Percentiles rank a stretch among this genome's conserved stretches.
These are phyloP conservation scores for Bilobella aurantiaca DNA, from an alignment of 1,140 invertebrate species.

Conservation along the genomic window DNA sequence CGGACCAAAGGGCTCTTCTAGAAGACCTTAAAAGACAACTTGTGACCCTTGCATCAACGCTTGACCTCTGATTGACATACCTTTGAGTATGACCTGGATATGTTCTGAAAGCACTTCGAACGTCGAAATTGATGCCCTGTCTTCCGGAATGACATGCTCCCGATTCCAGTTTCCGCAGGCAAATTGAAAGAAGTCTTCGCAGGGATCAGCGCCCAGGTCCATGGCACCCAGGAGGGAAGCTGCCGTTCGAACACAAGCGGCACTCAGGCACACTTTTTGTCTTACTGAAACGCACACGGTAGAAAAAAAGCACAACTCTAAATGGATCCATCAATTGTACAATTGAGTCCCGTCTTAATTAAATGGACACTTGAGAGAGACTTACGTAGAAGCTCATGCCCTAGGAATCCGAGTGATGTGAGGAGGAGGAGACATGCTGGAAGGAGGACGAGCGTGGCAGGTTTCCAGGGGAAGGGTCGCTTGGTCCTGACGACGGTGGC, in stretches of 20 bases:
- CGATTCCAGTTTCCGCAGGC: constrained; percentile 84
- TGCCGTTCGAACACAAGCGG: constrained; percentile 64
- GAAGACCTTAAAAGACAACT: constrained; percentile 44
- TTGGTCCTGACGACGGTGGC: background rate
- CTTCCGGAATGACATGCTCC: constrained; percentile 77
- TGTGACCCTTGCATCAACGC: background rate
- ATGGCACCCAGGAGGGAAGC: constrained; percentile 72
- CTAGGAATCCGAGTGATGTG: background rate
- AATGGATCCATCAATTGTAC: too few species aligned
- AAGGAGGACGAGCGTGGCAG: background rate
- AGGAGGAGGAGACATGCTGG: background rate
- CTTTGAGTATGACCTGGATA: constrained; percentile 70
- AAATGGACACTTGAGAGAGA: too few species aligned
- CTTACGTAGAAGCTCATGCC: background rate
- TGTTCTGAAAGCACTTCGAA: constrained; percentile 81
- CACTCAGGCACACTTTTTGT: constrained; percentile 52
- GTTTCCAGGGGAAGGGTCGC: background rate
- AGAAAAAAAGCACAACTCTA: constrained; percentile 7
- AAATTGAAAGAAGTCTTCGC: constrained; percentile 78
- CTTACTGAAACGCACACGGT: constrained; percentile 22
- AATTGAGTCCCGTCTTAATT: too few species aligned
- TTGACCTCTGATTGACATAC: constrained; percentile 35
- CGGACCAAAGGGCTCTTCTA: constrained; percentile 55
- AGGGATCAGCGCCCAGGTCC: constrained; percentile 67
- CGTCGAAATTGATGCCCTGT: constrained; percentile 71